A percentile compares a stretch with the other conserved stretches of the same genome.
Conservation (phyloP, 2,888 invertebrate species). For the Gortyna flavago region DNA sequence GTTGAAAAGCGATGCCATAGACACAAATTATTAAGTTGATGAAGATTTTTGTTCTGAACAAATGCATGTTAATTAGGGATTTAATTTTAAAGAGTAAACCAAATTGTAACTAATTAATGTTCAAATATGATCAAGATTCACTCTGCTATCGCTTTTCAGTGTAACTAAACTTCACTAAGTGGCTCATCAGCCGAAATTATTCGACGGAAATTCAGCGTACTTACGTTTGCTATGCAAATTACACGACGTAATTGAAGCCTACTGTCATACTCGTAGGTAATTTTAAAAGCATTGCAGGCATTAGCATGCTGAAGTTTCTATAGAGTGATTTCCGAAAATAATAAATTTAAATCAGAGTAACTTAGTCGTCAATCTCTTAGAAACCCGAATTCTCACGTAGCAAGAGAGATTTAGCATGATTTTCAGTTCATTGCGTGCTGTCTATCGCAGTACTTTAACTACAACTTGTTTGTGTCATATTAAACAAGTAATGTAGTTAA, state of each 20-base stretch:
- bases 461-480: conserved; percentile 84
- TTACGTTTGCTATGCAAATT: neutral
- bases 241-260: neutral
- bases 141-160: conserved; percentile 52
- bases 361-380: no score
- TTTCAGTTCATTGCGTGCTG: conserved; percentile 72
- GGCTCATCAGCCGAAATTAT: conserved; percentile 4
- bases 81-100: conserved; percentile 17
- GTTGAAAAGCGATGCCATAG: conserved; percentile 64
- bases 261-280: no score
- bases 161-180: conserved; percentile 45
- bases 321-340: conserved; percentile 11
- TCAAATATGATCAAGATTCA: conserved; percentile 36
- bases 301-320: neutral
- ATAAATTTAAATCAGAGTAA: neutral
- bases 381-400: conserved; percentile 34
- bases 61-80: conserved; percentile 46
- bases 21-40: conserved; percentile 39
- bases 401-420: conserved; percentile 67
- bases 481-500: conserved; percentile 83
- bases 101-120: conserved; percentile 15
- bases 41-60: conserved; percentile 52
- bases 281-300: neutral
- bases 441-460: conserved; percentile 73
- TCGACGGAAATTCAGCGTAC: neutral